phyloP scores from a whole-genome alignment of 2,888 invertebrate species.

The Pilophorus perplexus region DNA sequence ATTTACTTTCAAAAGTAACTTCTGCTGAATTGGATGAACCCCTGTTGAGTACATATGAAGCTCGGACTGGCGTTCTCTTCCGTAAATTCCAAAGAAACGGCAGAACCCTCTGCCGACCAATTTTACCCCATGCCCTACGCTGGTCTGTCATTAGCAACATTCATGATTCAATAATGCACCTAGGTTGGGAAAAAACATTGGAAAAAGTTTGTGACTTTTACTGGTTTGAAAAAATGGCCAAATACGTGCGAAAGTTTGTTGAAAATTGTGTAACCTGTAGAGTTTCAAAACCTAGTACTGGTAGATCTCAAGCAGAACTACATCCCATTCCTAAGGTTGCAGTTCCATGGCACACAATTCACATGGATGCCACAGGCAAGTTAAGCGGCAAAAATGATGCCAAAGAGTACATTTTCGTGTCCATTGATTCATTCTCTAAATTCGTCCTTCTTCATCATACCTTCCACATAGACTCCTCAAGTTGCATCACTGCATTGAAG shows the following conservation, averaged over 20 bases:
- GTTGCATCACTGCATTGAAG: too few relatives aligned
- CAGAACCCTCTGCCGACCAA: not conserved
- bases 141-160: constrained; percentile 50
- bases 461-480: constrained; percentile 7
- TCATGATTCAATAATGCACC: constrained; percentile 11
- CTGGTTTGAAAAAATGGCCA: constrained; percentile 28
- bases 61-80: too few relatives aligned
- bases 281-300: constrained; percentile 49
- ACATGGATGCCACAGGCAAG: constrained; percentile 49
- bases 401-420: constrained; percentile 49
- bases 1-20: not conserved
- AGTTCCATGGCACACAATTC: constrained; percentile 50
- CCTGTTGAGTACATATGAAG: constrained; percentile 34
- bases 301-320: constrained; percentile 49
- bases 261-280: constrained; percentile 51
- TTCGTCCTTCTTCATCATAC: not conserved
- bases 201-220: constrained; percentile 18
- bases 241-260: constrained; percentile 50
- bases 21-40: constrained; percentile 8
- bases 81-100: too few relatives aligned
- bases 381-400: constrained; percentile 47
- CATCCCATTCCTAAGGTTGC: constrained; percentile 50
- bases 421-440: constrained; percentile 46
- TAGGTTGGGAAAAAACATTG: constrained; percentile 20
- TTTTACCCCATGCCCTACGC: constrained; percentile 39